A percentile compares a stretch with the other conserved stretches of the same genome.
These are phyloP conservation scores for Stichopus horrens DNA, from an alignment of 53 echinoderm and acorn worm genomes.

Conservation along the genomic window DNA sequence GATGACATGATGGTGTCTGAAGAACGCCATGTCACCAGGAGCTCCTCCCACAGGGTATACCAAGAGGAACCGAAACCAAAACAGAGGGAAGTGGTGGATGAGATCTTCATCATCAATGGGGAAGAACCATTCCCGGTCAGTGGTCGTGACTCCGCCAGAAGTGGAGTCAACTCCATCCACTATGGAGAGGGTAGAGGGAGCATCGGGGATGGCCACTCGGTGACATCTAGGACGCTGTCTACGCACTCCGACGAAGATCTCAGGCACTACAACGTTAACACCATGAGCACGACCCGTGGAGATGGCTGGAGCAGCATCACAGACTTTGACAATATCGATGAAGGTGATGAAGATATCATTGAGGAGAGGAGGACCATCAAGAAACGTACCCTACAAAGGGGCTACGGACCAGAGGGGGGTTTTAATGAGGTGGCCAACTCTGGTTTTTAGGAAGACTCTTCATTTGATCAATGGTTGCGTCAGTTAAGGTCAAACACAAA, in stretches of 20 bases:
- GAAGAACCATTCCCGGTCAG: conserved; percentile 3
- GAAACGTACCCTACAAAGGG: not conserved
- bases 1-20: conserved; percentile 43
- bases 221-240: conserved; percentile 49
- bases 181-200: conserved; percentile 6
- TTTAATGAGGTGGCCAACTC: conserved; percentile 15
- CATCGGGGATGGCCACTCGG: conserved; percentile 46
- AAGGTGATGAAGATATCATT: conserved; percentile 1
- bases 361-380: conserved; percentile 16
- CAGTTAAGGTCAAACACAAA: too few relatives aligned
- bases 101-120: conserved; percentile 17
- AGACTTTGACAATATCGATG: conserved; percentile 35
- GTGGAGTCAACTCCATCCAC: not conserved
- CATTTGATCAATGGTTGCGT: too few relatives aligned
- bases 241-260: conserved; percentile 48
- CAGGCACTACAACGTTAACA: conserved; percentile 8
- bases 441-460: not conserved
- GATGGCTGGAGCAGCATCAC: conserved; percentile 33
- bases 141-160: not conserved
- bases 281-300: conserved; percentile 12
- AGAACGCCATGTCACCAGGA: conserved; percentile 1
- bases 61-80: conserved; percentile 2
- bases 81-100: conserved; percentile 8
- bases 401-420: conserved; percentile 2
- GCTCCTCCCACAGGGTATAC: conserved; percentile 26